Evolutionary conservation across 2,113 vertebrate genomes (phyloP).

Genomic region (Hylia prasina): DNA sequence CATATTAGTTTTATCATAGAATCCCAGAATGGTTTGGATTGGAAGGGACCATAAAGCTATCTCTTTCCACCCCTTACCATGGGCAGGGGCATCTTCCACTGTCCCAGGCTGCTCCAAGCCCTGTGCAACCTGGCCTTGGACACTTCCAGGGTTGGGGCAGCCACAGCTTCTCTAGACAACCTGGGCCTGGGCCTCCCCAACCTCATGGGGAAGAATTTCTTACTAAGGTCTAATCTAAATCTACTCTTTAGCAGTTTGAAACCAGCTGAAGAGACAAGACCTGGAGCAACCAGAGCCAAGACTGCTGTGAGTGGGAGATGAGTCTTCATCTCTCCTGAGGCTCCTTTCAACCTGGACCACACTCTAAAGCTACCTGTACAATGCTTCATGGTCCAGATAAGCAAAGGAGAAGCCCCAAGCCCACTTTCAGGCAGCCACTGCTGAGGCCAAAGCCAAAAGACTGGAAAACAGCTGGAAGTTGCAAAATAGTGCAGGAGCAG

Average conservation of each 20-base stretch:
- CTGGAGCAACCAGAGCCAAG: background rate
- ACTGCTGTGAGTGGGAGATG: background rate
- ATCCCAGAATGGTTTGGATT: background rate
- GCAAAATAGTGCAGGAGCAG: background rate
- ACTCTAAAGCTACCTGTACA: background rate
- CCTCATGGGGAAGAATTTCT: background rate
- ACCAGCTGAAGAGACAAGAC: background rate
- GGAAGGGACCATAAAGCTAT: background rate
- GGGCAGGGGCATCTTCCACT: background rate
- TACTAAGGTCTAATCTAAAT: background rate
- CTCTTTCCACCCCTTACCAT: background rate
- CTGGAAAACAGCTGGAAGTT: background rate
- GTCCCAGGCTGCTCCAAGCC: background rate
- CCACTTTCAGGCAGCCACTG: background rate
- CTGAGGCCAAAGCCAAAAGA: background rate
- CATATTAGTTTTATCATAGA: background rate
- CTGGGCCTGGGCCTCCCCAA: background rate
- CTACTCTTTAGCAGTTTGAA: background rate
- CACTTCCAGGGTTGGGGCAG: background rate
- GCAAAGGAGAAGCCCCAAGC: background rate
- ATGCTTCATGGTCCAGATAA: background rate
- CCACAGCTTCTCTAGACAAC: background rate
- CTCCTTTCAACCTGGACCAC: background rate
- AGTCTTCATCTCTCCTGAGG: background rate
- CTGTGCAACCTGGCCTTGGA: background rate